A percentile compares a stretch with the other conserved stretches of the same genome.
These are phyloP conservation scores for Chelon auratus DNA, from an alignment of 2,797 vertebrate species.

Conservation along the genomic window DNA sequence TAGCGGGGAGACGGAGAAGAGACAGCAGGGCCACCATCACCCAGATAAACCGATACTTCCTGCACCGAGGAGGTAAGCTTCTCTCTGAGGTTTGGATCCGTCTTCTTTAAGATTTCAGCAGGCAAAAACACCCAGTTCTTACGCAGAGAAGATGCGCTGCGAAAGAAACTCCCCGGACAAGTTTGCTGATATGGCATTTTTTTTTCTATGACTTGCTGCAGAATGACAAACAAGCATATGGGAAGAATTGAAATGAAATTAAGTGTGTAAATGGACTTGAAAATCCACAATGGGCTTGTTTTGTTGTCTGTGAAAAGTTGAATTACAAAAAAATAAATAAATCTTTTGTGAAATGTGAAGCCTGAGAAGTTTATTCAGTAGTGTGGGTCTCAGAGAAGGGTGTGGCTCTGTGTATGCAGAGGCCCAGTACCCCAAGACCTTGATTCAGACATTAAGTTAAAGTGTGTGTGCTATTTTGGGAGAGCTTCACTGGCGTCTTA, in stretches of 20 bases:
- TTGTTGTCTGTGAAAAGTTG: neutral
- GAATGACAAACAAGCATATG: neutral
- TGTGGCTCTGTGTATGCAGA: conserved; percentile 50
- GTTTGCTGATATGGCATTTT: conserved; percentile 42
- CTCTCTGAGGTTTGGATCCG: neutral
- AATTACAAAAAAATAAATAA: neutral
- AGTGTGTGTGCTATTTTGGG: conserved; percentile 72
- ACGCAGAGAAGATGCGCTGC: neutral
- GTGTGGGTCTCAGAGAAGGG: conserved; percentile 50
- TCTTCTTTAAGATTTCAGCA: neutral
- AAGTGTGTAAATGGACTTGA: neutral
- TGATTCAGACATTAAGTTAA: conserved; percentile 54
- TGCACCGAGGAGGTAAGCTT: conserved; percentile 44
- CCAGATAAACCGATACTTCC: conserved; percentile 1
- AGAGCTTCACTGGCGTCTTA: conserved; percentile 39
- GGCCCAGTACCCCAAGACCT: conserved; percentile 35
- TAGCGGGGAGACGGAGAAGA: conserved; percentile 27
- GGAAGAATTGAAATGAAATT: neutral
- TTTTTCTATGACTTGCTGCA: conserved; percentile 1
- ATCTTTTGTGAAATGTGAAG: neutral
- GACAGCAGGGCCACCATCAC: conserved; percentile 23
- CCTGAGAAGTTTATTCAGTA: neutral
- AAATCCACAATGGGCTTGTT: too few species aligned
- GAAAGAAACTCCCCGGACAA: neutral
- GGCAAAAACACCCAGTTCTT: neutral